phyloP scores from a whole-genome alignment of 2,888 invertebrate genomes.

The Theodoxus fluviatilis region DNA sequence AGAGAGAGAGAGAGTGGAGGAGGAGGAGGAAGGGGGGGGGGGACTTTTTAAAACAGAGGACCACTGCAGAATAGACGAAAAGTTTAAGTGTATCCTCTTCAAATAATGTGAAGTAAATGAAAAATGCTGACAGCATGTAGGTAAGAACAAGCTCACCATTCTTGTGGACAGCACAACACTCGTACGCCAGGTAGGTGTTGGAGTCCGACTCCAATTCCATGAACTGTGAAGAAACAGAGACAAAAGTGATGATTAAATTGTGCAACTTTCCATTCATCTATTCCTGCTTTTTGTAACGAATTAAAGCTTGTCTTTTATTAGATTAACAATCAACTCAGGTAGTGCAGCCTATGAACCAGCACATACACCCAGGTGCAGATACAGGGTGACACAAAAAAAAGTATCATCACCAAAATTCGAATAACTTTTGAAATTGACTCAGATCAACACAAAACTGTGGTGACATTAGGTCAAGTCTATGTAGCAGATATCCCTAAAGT shows the following conservation, averaged over 20 bases:
- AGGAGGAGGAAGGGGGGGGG: no score
- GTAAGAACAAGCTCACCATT: slow-evolving; percentile 45
- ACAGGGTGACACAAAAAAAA: no score
- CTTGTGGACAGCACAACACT: slow-evolving; percentile 56
- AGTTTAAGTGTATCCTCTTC: background rate
- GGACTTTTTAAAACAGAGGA: no score
- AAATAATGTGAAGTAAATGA: background rate
- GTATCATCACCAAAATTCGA: no score
- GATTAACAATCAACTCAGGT: slow-evolving; percentile 3
- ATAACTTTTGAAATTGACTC: no score
- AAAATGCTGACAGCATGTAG: background rate
- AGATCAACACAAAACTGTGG: no score
- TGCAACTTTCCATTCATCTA: background rate
- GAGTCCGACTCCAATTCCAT: slow-evolving; percentile 50
- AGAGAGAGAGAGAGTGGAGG: no score
- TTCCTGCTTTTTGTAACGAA: background rate
- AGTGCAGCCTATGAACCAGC: no score
- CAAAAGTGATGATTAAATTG: background rate
- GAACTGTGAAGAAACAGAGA: slow-evolving; percentile 38
- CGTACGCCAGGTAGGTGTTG: slow-evolving; percentile 51
- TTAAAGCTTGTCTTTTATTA: background rate
- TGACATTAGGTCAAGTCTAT: no score
- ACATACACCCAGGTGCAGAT: no score
- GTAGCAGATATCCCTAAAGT: no score
- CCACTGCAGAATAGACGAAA: no score